These are phyloP conservation scores for Belonocnema kinseyi DNA, from an alignment of 1,140 invertebrate genomes.

Conservation along the genomic window DNA sequence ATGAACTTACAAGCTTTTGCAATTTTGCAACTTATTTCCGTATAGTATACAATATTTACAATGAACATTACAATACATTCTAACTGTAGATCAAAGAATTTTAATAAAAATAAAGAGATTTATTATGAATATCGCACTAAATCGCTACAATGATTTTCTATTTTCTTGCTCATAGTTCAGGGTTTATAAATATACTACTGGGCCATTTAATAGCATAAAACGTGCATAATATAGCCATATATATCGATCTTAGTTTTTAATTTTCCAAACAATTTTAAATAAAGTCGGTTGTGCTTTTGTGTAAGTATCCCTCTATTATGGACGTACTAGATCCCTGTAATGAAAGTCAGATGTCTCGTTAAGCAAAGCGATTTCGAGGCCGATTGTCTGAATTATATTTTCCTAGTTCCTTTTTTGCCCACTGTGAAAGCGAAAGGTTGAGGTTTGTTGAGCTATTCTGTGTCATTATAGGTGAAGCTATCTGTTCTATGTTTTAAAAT, in stretches of 20 bases:
- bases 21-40: too few relatives aligned
- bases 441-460: conserved; percentile 33
- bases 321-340: conserved; percentile 39
- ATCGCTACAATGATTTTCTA: conserved; percentile 14
- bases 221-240: conserved; percentile 39
- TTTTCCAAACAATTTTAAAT: conserved; percentile 33
- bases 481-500: conserved; percentile 33
- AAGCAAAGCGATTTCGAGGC: conserved; percentile 37
- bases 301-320: conserved; percentile 33
- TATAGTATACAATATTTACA: too few relatives aligned
- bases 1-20: too few relatives aligned
- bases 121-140: too few relatives aligned
- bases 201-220: conserved; percentile 37
- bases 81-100: too few relatives aligned
- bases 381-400: conserved; percentile 37
- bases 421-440: conserved; percentile 19
- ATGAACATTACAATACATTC: too few relatives aligned
- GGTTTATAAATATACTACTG: conserved; percentile 30
- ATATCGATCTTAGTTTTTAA: conserved; percentile 47
- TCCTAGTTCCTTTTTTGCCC: conserved; percentile 13
- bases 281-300: conserved; percentile 32
- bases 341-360: conserved; percentile 36
- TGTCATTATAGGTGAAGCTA: conserved; percentile 28
- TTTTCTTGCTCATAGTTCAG: conserved; percentile 39
- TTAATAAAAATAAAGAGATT: too few relatives aligned